Conservation (phyloP, 2,113 vertebrate genomes). For the Ovis canadensis region DNA sequence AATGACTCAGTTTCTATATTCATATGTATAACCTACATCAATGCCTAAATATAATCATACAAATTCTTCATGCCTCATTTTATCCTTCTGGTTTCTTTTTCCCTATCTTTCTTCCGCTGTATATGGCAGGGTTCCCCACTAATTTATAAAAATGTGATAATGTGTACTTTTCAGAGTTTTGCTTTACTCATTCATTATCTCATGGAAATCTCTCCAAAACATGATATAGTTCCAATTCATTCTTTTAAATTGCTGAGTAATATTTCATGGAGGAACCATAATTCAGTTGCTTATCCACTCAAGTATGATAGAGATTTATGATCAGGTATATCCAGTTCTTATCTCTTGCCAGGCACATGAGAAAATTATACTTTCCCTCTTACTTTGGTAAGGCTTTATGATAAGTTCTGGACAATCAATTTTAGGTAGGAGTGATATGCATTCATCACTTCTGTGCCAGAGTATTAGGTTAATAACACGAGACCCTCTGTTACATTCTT, state of each 20-base stretch:
- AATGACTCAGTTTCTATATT: not conserved
- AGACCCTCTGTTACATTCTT: not conserved
- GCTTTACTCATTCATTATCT: not conserved
- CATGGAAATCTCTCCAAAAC: not conserved
- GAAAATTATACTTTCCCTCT: not conserved
- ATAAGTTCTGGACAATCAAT: not conserved
- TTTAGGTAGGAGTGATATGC: not conserved
- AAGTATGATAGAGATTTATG: not conserved
- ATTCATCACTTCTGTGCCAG: not conserved
- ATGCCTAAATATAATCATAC: not conserved
- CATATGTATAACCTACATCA: not conserved
- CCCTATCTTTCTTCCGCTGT: not conserved
- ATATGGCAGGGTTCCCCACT: not conserved
- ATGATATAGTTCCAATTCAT: not conserved
- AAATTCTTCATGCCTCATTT: not conserved
- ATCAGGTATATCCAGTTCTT: not conserved
- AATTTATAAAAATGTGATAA: slow-evolving; percentile 1
- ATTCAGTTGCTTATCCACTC: not conserved
- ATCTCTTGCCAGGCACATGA: not conserved
- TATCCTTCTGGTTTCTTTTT: not conserved
- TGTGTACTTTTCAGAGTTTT: not conserved
- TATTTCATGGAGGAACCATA: not conserved
- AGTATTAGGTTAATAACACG: not conserved
- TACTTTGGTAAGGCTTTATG: not conserved
- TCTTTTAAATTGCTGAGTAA: not conserved